Evolutionary conservation across 1,140 invertebrate genomes (phyloP), one percentile per base, ranked within the genome.

Genomic region (Oppia nitens): DNA sequence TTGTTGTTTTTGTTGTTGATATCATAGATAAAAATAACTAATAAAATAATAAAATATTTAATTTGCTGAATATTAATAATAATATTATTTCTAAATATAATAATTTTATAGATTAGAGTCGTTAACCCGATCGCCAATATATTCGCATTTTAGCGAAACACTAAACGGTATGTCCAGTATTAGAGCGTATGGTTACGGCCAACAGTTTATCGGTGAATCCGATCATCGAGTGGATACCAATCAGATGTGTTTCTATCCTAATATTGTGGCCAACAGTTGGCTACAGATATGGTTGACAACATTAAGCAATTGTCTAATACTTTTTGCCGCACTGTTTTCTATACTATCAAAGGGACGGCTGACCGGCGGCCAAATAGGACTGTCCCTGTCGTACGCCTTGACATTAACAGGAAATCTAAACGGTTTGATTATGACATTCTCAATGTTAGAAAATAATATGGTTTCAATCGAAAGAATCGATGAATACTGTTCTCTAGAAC

Each of bases 401-500:
- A 83, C 85, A 77, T 83, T 86, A 49, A 96, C 92, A 0, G 87
- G 91, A 79, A 91, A 87, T 0, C 73, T 97, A n/a, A n/a, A n/a
- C n/a, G n/a, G n/a, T n/a, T n/a, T n/a, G n/a, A n/a, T n/a, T n/a
- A n/a, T n/a, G n/a, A n/a, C n/a, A n/a, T n/a, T n/a, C n/a, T 96
- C 68, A 96, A 97, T 62, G n/a, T n/a, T n/a, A n/a, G n/a, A n/a
- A n/a, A n/a, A n/a, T n/a, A n/a, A n/a, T n/a, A n/a, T n/a, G n/a
- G 92, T 98, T 0, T 87, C 91, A 17, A 91, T 97, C 1, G 94
- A 98, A 72, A 81, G 94, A 71, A 90, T 98, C 62, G 92, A 92
- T 70, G 92, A 97, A 68, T 98, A 97, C 68, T n/a, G n/a, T n/a
- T n/a, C n/a, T n/a, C n/a, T n/a, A n/a, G n/a, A n/a, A n/a, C n/a